A percentile compares a stretch with the other conserved stretches of the same genome.
Evolutionary conservation across 2,888 invertebrate species (phyloP).

Genomic region (Dusona sp.): DNA sequence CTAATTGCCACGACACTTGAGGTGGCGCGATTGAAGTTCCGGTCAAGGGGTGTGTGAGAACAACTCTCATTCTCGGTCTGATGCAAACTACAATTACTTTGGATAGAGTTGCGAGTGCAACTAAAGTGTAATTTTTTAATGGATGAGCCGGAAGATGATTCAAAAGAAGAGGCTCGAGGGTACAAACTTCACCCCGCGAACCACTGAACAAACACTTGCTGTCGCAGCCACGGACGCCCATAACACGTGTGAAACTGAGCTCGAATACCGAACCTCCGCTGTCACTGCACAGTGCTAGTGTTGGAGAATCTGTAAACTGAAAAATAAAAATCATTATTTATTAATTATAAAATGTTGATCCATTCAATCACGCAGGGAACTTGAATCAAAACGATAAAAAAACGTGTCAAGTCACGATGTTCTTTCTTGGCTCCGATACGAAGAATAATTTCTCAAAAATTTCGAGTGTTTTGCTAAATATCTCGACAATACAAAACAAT

Average conservation of each 20-base stretch:
- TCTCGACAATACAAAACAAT: too few species aligned
- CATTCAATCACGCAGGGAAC: too few species aligned
- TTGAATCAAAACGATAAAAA: too few species aligned
- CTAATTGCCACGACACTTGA: constrained; percentile 96
- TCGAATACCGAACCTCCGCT: constrained; percentile 98
- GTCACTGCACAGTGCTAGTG: constrained; percentile 93
- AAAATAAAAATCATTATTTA: constrained; percentile 1
- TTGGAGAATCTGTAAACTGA: constrained; percentile 90
- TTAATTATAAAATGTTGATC: too few species aligned
- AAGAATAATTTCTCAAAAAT: too few species aligned
- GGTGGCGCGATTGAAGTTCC: constrained; percentile 92
- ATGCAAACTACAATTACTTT: constrained; percentile 94
- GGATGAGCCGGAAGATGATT: constrained; percentile 88
- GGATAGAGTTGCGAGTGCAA: constrained; percentile 97
- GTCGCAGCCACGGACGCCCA: constrained; percentile 95
- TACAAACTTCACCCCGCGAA: constrained; percentile 96
- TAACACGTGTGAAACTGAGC: constrained; percentile 93
- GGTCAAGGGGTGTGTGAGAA: constrained; percentile 91
- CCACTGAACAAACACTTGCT: constrained; percentile 98
- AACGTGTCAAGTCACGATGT: too few species aligned
- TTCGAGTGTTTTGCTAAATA: too few species aligned
- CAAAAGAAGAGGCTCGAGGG: constrained; percentile 89
- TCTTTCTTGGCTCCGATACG: too few species aligned
- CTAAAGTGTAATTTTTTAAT: constrained; percentile 90
- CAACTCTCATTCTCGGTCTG: constrained; percentile 91